phyloP scores from a whole-genome alignment of 2,113 vertebrate genomes.

The rat (Rattus norvegicus) region GRCr8 NC_086032.1:35934501-35935000 shows the following conservation, averaged over 20 bases:
- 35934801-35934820: background rate
- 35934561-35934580: background rate
- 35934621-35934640: background rate
- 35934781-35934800: background rate
- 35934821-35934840: background rate
- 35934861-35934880: background rate
- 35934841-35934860: background rate
- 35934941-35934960: background rate
- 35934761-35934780: background rate
- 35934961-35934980: background rate
- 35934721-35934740: background rate
- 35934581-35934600: background rate
- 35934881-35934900: background rate
- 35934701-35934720: background rate
- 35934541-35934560: background rate
- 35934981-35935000: background rate
- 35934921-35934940: background rate
- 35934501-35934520: background rate
- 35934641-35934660: background rate
- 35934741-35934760: background rate
- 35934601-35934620: background rate
- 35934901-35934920: background rate
- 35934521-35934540: background rate
- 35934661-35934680: background rate
- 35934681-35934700: background rate